phyloP scores from a whole-genome alignment of 2,888 invertebrate species.

The Helicoverpa assulta region DNA sequence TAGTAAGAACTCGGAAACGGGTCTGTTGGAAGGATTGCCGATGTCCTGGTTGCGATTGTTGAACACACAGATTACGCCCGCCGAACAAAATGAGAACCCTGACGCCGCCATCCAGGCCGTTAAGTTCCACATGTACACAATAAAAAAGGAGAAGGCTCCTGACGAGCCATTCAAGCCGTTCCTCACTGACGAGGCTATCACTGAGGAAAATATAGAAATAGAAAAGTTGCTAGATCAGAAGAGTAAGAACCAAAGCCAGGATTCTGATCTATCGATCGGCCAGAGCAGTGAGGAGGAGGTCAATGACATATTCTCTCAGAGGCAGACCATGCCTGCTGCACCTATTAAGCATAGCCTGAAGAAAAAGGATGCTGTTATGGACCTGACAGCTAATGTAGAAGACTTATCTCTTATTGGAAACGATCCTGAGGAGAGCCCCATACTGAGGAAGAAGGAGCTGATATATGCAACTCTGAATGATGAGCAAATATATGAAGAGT shows the following conservation, averaged over 20 bases:
- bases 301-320: conserved; percentile 78
- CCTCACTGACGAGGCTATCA: conserved; percentile 94
- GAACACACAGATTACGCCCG: conserved; percentile 95
- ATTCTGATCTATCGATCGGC: conserved; percentile 87
- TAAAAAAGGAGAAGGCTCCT: conserved; percentile 94
- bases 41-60: conserved; percentile 95
- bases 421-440: conserved; percentile 89
- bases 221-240: conserved; percentile 94
- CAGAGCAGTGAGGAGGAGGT: conserved; percentile 90
- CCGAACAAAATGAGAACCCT: conserved; percentile 97
- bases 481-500: conserved; percentile 94
- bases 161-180: conserved; percentile 94
- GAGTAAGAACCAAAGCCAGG: conserved; percentile 92
- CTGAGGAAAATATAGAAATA: conserved; percentile 95
- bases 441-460: conserved; percentile 91
- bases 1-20: conserved; percentile 94
- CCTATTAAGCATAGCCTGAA: conserved; percentile 83
- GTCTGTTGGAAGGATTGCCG: conserved; percentile 96
- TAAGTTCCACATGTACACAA: conserved; percentile 96
- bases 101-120: conserved; percentile 97
- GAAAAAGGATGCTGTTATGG: conserved; percentile 83
- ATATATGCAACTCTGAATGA: conserved; percentile 91
- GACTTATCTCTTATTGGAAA: conserved; percentile 84
- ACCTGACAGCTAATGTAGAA: conserved; percentile 81
- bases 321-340: conserved; percentile 90